Base-by-base conservation (phyloP, 2,113 vertebrate genomes). In the Mormyrus lacerda region DNA sequence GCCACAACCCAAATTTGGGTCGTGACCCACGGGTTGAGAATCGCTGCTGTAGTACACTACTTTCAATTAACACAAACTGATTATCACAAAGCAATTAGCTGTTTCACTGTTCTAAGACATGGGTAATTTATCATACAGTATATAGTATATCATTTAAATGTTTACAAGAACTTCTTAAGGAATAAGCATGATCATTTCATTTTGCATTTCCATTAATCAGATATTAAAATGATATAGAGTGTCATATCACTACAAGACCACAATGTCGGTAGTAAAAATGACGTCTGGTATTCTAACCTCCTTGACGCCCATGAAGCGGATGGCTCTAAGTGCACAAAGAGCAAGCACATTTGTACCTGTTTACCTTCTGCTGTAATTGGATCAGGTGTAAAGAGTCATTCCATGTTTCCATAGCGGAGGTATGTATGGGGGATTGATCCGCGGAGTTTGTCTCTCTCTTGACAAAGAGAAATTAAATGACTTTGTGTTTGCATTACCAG, bases 281-380 rank as follows among this genome's bases (percentile, higher is more conserved):
- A 76, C 1, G 69, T 76, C 69, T 79, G 73, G 73, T 8, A 79
- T 11, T 13, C 31, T 79, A 42, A 79, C 73, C 73, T 19, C 6
- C 73, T 42, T 19, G 73, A 79, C 73, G 35, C 44, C 65, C 45
- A 35, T 87, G 51, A 39, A 39, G 48, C 42, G 35, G 31, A 31
- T 35, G 7, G 48, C 69, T 83, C 51, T 79, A 48, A 6, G 61
- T 50, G 88, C 69, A 21, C n/a, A 39, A 39, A 47, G 31, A 27
- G 4, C 27, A 65, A 6, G 44, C 6, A 48, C 13, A 88, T 69
- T 73, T 47, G 13, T 76, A n/a, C 10, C 88, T 89, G 50, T 89
- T 83, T 89, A 82, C 79, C 48, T 42, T 31, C 13, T 82, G 47
- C 47, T 79, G 88, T 82, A 88, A 82, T 89, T 76, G 50, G 88